phyloP scores from a whole-genome alignment of 1,140 invertebrate genomes.

The Caerostris darwini region DNA sequence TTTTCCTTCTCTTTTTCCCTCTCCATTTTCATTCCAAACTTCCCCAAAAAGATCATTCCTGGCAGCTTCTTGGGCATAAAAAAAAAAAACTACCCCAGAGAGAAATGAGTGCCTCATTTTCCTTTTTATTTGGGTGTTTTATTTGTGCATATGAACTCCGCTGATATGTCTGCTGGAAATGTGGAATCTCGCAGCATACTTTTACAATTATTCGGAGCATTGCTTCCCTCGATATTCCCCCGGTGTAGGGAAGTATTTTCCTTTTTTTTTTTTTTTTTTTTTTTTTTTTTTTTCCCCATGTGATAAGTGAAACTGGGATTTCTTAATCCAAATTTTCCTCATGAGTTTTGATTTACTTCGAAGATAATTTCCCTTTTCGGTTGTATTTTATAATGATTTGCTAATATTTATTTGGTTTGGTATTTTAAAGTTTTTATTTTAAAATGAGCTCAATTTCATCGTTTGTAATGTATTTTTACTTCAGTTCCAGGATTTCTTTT shows the following conservation, averaged over 20 bases:
- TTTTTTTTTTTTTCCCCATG: no score
- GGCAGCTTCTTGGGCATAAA: neutral
- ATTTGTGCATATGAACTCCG: conserved; percentile 15
- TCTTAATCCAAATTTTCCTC: neutral
- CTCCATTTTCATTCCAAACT: conserved; percentile 36
- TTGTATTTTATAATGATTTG: neutral
- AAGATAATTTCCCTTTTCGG: neutral
- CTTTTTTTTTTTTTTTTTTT: neutral
- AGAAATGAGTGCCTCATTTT: neutral
- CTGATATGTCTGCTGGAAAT: neutral
- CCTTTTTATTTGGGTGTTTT: neutral
- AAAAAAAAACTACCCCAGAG: conserved; percentile 2
- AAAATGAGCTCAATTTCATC: neutral
- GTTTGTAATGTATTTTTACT: no score
- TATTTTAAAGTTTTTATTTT: neutral
- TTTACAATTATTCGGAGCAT: conserved; percentile 11
- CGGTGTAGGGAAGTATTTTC: neutral
- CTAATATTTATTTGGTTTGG: neutral
- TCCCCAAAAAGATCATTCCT: conserved; percentile 45
- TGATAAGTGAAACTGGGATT: neutral
- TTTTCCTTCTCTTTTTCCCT: neutral
- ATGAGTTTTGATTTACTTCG: neutral
- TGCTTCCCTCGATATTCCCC: neutral
- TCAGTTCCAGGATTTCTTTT: no score
- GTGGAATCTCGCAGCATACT: neutral